Evolutionary conservation across 2,797 vertebrate genomes (phyloP).

Genomic region (Poecilia picta): DNA sequence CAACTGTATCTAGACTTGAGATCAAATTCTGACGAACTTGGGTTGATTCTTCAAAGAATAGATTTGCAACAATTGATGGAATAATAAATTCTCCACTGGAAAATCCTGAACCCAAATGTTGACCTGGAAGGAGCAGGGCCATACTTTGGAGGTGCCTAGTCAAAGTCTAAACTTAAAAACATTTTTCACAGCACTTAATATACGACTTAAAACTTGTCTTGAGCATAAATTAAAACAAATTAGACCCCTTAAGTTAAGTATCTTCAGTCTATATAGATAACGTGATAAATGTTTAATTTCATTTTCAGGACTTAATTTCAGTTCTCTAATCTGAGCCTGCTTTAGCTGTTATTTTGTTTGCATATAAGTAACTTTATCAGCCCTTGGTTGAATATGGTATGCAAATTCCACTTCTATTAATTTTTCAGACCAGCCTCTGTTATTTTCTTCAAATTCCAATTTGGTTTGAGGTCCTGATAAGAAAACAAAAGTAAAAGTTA

Average conservation of each 20-base stretch:
- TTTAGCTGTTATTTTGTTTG: not conserved
- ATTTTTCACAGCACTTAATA: not conserved
- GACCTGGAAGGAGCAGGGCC: not conserved
- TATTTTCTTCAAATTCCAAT: not conserved
- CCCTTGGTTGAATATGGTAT: not conserved
- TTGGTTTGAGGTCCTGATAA: not conserved
- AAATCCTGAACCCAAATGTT: not conserved
- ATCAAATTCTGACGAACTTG: not conserved
- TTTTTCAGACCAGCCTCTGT: not conserved
- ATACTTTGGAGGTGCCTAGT: not conserved
- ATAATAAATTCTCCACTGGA: not conserved
- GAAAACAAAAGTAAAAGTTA: slow-evolving; percentile 3
- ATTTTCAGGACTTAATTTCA: not conserved
- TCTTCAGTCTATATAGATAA: not conserved
- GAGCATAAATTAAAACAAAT: too few relatives aligned
- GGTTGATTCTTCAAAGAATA: not conserved
- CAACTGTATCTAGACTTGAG: not conserved
- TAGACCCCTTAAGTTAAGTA: not conserved
- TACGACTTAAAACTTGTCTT: not conserved
- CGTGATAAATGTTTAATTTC: too few relatives aligned
- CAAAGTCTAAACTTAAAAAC: not conserved
- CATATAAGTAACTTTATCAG: not conserved
- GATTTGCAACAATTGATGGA: not conserved
- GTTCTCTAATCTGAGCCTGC: not conserved
- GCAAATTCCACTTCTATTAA: not conserved